Percentiles rank a stretch among this genome's conserved stretches.
phyloP scores from a whole-genome alignment of 2,888 invertebrate genomes.

The Stenodema calcarata region DNA sequence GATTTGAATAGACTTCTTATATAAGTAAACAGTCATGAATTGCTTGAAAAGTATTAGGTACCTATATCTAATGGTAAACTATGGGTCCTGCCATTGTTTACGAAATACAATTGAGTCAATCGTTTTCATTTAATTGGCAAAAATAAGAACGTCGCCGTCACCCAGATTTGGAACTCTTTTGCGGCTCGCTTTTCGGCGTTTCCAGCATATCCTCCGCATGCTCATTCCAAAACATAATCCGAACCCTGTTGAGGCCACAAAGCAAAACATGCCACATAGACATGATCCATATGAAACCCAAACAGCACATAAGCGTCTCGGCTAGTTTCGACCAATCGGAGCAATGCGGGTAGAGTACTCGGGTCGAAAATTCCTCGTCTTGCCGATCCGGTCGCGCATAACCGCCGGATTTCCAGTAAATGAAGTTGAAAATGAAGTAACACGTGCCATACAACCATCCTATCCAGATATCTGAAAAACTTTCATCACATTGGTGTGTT shows the following conservation, averaged over 20 bases:
- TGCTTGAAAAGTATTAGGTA: no score
- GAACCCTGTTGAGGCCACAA: not conserved
- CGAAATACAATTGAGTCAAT: no score
- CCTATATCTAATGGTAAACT: no score
- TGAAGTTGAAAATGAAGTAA: not conserved
- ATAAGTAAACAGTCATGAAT: no score
- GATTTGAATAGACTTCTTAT: no score
- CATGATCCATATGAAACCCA: not conserved
- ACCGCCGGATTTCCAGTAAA: not conserved
- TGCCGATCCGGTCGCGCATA: not conserved
- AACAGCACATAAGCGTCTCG: not conserved
- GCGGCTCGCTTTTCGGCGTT: not conserved
- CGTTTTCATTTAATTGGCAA: no score
- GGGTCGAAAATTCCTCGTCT: not conserved
- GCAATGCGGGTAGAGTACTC: not conserved
- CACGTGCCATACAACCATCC: not conserved
- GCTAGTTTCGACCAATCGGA: not conserved
- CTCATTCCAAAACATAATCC: not conserved
- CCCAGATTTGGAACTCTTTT: no score
- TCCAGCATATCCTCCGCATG: not conserved
- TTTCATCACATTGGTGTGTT: not conserved
- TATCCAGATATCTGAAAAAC: conserved; percentile 3
- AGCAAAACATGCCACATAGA: not conserved
- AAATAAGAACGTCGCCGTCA: no score
- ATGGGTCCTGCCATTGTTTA: no score